Base-by-base conservation (phyloP, 92 coral and sea anemone genomes). In the Metridium senile region DNA sequence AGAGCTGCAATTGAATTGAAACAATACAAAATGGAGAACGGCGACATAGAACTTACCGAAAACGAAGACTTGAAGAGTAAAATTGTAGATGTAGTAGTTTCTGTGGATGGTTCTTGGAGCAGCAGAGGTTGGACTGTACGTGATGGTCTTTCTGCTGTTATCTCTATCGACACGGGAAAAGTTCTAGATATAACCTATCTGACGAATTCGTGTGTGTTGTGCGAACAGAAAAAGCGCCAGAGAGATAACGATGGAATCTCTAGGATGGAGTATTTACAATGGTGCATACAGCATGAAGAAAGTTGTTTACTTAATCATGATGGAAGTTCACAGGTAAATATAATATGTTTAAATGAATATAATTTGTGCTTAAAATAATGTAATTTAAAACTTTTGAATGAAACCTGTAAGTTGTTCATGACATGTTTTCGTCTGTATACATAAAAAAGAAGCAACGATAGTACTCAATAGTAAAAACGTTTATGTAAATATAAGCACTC, bases 301-400 rank as follows among this genome's bases (percentile, higher is more conserved):
- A 51, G 49, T 29, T 89, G 93, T 33, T 33, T 17, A 27, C 71
- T 71, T 20, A 89, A 89, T 53, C 90, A 89, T 31, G 86, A 89
- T 11, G 88, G 93, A 45, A 85, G 89, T 34, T 59, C 84, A 31
- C 82, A 76, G 82, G 89, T 89, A n/a, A n/a, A n/a, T n/a, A n/a
- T n/a, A n/a, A n/a, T n/a, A n/a, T n/a, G n/a, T n/a, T n/a, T n/a
- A n/a, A n/a, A n/a, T n/a, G n/a, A n/a, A n/a, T n/a, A n/a, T n/a
- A n/a, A n/a, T n/a, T n/a, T n/a, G n/a, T n/a, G n/a, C n/a, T n/a
- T n/a, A n/a, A n/a, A n/a, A n/a, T n/a, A n/a, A n/a, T n/a, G n/a
- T n/a, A n/a, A n/a, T n/a, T n/a, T n/a, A n/a, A n/a, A n/a, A n/a
- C n/a, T n/a, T n/a, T n/a, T n/a, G n/a, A n/a, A n/a, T n/a, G n/a